phyloP scores from a whole-genome alignment of 1,140 invertebrate genomes.

The Anastrepha obliqua region DNA sequence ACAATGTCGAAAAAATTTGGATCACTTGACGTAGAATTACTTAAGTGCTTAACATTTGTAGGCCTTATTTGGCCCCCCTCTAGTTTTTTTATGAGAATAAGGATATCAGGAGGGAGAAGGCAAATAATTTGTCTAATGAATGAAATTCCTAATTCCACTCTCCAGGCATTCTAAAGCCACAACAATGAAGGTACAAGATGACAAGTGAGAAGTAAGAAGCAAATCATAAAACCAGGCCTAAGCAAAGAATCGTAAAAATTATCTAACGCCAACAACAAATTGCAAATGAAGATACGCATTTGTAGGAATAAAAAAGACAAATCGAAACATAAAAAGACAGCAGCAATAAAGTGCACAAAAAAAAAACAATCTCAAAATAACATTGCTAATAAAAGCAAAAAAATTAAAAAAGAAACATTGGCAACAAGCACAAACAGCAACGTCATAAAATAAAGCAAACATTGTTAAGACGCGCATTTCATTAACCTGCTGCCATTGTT shows the following conservation, averaged over 20 bases:
- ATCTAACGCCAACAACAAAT: too few relatives aligned
- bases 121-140: too few relatives aligned
- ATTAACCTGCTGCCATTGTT: not conserved
- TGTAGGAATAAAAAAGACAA: not conserved
- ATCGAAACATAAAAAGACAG: not conserved
- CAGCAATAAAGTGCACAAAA: not conserved
- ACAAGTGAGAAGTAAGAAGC: too few relatives aligned
- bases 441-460: constrained; percentile 12
- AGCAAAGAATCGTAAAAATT: not conserved
- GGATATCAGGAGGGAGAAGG: too few relatives aligned
- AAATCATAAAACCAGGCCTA: not conserved
- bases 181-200: too few relatives aligned
- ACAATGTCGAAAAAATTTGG: too few relatives aligned
- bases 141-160: too few relatives aligned
- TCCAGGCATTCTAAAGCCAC: too few relatives aligned
- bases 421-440: not conserved
- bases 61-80: too few relatives aligned
- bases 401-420: not conserved
- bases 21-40: too few relatives aligned
- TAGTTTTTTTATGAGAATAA: too few relatives aligned
- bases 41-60: too few relatives aligned
- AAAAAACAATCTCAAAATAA: not conserved
- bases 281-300: not conserved
- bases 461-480: constrained; percentile 14
- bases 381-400: not conserved